Base-by-base conservation (phyloP, 2,113 vertebrate species). In the Microcebus tavaratra region DNA sequence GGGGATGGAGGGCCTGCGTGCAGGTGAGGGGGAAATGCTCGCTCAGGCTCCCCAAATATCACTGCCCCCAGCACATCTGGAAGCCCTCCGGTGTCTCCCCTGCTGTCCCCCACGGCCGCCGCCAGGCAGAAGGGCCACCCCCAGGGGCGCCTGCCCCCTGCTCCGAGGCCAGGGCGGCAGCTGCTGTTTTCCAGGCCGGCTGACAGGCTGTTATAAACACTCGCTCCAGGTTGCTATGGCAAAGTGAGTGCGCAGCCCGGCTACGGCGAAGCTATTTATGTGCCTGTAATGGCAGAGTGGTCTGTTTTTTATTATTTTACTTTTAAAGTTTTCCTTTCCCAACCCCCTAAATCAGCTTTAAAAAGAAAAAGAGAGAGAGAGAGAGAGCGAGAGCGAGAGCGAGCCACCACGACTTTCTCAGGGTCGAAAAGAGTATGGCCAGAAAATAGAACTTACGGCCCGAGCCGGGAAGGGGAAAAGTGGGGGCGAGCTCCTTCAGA, bases 221-320 rank as follows among this genome's bases (percentile, higher is more conserved):
- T 85, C 1, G 50, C 12, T 97, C 84, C 93, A 82, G 96, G 98
- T 98, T 99, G 98, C 98, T 97, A 98, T 98, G 98, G 98, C 90
- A 98, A 99, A 98, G 94, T 73, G 96, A 97, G 95, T 88, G 96
- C 91, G 98, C 97, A 98, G 98, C 97, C 95, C 78, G 78, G 85
- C 61, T 92, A 81, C 23, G 73, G 94, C 13, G 95, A 93, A 90
- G 95, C 95, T 98, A 98, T 96, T 98, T 98, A 94, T 95, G 97
- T 97, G 94, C 97, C 92, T 96, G 95, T 75, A 84, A 95, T 91
- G 96, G 95, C 92, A 97, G 90, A 93, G 67, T 63, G 96, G 96
- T 91, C 96, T 90, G 96, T 95, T 98, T 97, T 95, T 96, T 97
- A 92, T 97, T 95, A 97, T 97, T 97, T 96, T 65, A 96, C 95